phyloP scores from a whole-genome alignment of 1,140 invertebrate genomes.

The Papilio machaon region DNA sequence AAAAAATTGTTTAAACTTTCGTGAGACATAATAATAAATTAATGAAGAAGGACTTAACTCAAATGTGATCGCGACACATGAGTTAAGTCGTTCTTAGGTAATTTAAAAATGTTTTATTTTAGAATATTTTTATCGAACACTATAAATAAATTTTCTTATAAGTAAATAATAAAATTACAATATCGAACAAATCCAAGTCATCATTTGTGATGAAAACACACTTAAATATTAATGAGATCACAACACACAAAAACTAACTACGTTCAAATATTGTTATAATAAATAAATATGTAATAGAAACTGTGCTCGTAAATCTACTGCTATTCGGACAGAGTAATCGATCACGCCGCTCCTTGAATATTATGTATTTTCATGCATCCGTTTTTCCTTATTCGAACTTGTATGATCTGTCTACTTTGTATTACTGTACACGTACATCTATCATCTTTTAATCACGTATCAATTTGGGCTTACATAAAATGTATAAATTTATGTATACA shows the following conservation, averaged over 20 bases:
- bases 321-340: slow-evolving; percentile 27
- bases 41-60: no score
- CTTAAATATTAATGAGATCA: slow-evolving; percentile 26
- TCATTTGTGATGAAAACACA: slow-evolving; percentile 5
- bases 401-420: slow-evolving; percentile 18
- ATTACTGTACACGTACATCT: slow-evolving; percentile 17
- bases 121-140: no score
- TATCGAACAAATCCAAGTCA: background rate
- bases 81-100: no score
- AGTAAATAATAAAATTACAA: background rate
- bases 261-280: slow-evolving; percentile 13
- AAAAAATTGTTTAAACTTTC: no score
- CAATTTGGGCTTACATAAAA: background rate
- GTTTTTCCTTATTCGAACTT: slow-evolving; percentile 23
- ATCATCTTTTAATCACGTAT: slow-evolving; percentile 20
- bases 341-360: slow-evolving; percentile 9
- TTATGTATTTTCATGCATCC: slow-evolving; percentile 23
- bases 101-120: no score
- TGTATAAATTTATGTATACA: background rate
- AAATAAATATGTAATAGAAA: slow-evolving; percentile 35
- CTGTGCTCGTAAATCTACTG: slow-evolving; percentile 27
- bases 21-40: no score
- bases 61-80: no score
- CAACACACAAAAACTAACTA: slow-evolving; percentile 5
- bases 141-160: no score